phyloP scores from a whole-genome alignment of 1,140 invertebrate species.

The Teleopsis dalmanni region DNA sequence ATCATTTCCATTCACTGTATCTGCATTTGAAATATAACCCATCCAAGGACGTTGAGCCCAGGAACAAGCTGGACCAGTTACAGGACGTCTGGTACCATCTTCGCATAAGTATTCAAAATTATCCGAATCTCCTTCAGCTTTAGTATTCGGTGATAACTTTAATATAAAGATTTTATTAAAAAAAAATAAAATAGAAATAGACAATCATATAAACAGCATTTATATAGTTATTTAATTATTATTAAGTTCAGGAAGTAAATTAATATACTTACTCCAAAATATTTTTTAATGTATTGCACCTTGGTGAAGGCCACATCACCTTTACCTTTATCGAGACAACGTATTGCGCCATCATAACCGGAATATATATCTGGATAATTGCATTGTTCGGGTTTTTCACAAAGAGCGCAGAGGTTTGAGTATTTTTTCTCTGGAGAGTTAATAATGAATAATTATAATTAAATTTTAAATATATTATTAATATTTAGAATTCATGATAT shows the following conservation, averaged over 20 bases:
- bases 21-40: slow-evolving; percentile 59
- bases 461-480: no score
- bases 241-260: no score
- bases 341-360: slow-evolving; percentile 74
- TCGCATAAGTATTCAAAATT: slow-evolving; percentile 71
- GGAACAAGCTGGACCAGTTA: slow-evolving; percentile 61
- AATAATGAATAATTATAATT: no score
- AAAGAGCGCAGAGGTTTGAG: slow-evolving; percentile 63
- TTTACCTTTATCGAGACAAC: slow-evolving; percentile 67
- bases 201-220: no score
- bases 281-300: slow-evolving; percentile 67
- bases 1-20: slow-evolving; percentile 48
- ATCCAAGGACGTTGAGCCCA: slow-evolving; percentile 78
- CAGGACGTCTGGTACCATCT: slow-evolving; percentile 63
- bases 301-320: slow-evolving; percentile 81
- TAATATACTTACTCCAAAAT: slow-evolving; percentile 61
- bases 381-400: slow-evolving; percentile 63
- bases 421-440: slow-evolving; percentile 56
- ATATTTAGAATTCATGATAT: no score
- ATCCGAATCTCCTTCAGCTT: slow-evolving; percentile 47
- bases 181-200: background rate
- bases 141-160: slow-evolving; percentile 23
- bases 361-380: slow-evolving; percentile 75
- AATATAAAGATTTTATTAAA: no score
- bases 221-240: no score